Percentiles rank a stretch among this genome's conserved stretches.
Conservation (phyloP, 2,113 vertebrate genomes). For the Arvicanthis niloticus region DNA sequence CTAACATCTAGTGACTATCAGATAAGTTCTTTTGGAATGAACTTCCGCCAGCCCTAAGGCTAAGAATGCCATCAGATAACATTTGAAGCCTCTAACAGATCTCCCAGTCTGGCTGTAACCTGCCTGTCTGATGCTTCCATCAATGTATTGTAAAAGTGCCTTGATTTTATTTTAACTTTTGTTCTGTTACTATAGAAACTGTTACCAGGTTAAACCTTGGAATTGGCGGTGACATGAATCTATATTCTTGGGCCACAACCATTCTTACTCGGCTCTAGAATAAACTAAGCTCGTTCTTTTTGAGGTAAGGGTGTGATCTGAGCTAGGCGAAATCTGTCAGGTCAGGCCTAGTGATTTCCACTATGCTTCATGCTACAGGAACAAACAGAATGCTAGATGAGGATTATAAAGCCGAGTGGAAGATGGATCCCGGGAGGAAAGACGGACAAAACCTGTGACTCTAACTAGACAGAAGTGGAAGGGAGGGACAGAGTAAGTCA, state of each 20-base stretch:
- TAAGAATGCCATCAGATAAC: neutral
- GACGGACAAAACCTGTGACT: neutral
- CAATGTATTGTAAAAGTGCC: neutral
- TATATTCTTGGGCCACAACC: neutral
- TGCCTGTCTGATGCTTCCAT: neutral
- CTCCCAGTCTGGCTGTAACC: neutral
- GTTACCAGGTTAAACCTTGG: neutral
- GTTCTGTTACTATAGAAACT: neutral
- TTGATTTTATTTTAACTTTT: neutral
- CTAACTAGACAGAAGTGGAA: neutral
- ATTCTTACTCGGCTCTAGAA: neutral
- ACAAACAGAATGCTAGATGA: too few relatives aligned
- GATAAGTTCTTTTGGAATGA: neutral
- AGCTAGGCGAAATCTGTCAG: neutral
- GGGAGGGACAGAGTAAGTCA: neutral
- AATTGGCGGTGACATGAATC: neutral
- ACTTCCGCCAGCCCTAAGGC: neutral
- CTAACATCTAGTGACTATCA: neutral
- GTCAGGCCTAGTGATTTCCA: neutral
- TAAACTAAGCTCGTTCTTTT: neutral
- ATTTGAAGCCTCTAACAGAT: neutral
- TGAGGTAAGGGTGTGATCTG: neutral
- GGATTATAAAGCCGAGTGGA: neutral
- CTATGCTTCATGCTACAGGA: accelerated
- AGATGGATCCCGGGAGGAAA: too few relatives aligned